Base-by-base conservation (phyloP, 2,888 invertebrate species). In the Epistrophe grossulariae region DNA sequence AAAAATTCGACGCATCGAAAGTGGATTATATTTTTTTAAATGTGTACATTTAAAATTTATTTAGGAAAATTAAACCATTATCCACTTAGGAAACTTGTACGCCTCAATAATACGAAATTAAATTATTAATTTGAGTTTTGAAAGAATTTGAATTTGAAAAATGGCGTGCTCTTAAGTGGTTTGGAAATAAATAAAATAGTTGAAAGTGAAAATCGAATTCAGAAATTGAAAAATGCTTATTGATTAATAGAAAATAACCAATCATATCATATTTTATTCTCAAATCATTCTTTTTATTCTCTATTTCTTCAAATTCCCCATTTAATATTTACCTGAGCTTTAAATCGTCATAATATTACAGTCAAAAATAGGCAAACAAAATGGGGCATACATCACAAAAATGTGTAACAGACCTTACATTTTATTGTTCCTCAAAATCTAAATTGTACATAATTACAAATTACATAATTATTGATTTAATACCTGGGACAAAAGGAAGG, bases 1-100 rank as follows among this genome's bases (percentile, higher is more conserved):
- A 76, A 82, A 78, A 64, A 74, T 66, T 72, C 66, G 55, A 80
- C 70, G 55, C 70, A 70, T 57, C 52, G 24, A 64, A 24, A 72
- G 40, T 55, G 40, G 64, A 35, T 64, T 76, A 45, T 76, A 60
- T 50, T 68, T 48, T 50, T 7, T 24, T 24, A 24, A 35, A 35
- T 64, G 64, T 50, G 38, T 71, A 19, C 59, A 57, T 48, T 66
- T 52, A 60, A 24, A 74, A 59, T 13, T 45, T 57, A 28, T 59
- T 31, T 45, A 45, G 13, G 24, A 40, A 64, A 64, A 31, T 28
- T 40, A 15, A 24, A 24, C 60, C 11, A 40, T 40, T 24, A 15
- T 60, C 60, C 60, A 60, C 60, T 60, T 60, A 60, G 60, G 38
- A 60, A 60, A 40, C 40, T 9, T 40, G 40, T 17, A 57, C 59